Conservation (phyloP, 2,113 vertebrate genomes). For the Podiceps cristatus region DNA sequence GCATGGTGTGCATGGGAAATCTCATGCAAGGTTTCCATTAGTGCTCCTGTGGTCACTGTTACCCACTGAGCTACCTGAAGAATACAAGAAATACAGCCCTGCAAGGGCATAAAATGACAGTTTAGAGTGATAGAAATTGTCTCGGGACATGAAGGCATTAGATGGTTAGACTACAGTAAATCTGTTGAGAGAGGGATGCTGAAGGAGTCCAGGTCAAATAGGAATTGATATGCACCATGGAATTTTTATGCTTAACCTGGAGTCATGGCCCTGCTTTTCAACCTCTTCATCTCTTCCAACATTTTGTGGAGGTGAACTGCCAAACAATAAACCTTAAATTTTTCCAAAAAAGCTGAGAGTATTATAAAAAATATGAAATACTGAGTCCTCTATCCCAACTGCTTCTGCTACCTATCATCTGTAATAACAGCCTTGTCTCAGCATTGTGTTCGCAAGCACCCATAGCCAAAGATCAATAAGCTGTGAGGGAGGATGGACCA, state of each 20-base stretch:
- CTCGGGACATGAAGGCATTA: background rate
- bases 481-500: background rate
- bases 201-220: background rate
- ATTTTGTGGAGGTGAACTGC: background rate
- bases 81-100: background rate
- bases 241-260: background rate
- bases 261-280: background rate
- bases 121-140: background rate
- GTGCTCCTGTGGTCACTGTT: background rate
- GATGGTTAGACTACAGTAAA: background rate
- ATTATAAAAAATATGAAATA: background rate
- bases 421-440: background rate
- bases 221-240: background rate
- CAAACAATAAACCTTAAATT: background rate
- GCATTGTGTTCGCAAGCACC: background rate
- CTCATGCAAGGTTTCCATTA: background rate
- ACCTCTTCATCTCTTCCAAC: background rate
- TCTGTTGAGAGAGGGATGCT: background rate
- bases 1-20: background rate
- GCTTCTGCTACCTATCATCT: background rate
- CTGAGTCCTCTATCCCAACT: fast-evolving
- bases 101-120: background rate
- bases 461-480: background rate
- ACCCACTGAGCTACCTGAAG: background rate
- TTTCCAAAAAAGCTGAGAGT: background rate